Conservation (phyloP, 2,888 invertebrate species). For the Dorcus hopei region DNA sequence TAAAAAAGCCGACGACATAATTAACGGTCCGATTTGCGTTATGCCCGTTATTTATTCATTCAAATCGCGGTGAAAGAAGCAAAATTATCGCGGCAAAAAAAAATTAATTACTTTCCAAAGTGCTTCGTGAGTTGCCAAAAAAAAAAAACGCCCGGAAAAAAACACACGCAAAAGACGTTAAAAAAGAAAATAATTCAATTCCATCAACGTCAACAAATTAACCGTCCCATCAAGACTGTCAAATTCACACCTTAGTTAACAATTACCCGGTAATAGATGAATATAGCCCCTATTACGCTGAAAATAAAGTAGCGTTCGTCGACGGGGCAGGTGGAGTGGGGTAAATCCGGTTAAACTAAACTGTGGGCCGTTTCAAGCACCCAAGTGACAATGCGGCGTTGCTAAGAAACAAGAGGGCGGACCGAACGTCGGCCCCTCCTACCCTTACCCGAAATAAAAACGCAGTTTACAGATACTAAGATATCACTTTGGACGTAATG, state of each 20-base stretch:
- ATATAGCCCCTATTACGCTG: conserved; percentile 8
- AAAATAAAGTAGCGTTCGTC: conserved; percentile 22
- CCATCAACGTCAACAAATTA: conserved; percentile 23
- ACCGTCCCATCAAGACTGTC: conserved; percentile 26
- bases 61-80: too few species aligned
- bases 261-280: conserved; percentile 26
- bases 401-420: conserved; percentile 43
- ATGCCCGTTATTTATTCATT: too few species aligned
- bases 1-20: too few species aligned
- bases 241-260: conserved; percentile 31
- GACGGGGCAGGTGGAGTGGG: conserved; percentile 1
- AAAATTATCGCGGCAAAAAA: too few species aligned
- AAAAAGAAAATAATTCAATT: conserved; percentile 18
- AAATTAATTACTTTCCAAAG: too few species aligned
- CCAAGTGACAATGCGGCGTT: conserved; percentile 41
- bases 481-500: conserved; percentile 35
- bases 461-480: conserved; percentile 25
- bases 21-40: too few species aligned
- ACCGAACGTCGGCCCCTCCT: conserved; percentile 12
- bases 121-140: too few species aligned
- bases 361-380: conserved; percentile 38
- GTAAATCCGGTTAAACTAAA: conserved; percentile 39
- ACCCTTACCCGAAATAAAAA: conserved; percentile 7
- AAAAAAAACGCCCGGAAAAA: too few species aligned
- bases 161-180: not conserved